Conservation (phyloP, 2,797 vertebrate genomes). For the Apodemus agrarius region DNA sequence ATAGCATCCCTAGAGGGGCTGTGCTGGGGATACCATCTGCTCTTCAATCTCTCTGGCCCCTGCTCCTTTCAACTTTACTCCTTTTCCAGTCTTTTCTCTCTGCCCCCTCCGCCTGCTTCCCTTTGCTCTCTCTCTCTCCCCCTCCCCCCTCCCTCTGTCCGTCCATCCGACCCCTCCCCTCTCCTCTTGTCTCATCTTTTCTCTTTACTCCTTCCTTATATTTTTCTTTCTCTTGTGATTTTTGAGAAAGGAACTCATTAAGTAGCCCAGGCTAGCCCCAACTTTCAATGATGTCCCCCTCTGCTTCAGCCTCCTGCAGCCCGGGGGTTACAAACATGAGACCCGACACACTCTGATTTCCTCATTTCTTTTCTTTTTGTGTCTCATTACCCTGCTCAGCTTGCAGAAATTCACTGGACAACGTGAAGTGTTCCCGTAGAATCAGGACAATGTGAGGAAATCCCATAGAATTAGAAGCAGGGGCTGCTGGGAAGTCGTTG, state of each 20-base stretch:
- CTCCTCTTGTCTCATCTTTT: not conserved
- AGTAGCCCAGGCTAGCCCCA: not conserved
- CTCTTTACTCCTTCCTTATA: not conserved
- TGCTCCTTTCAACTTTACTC: not conserved
- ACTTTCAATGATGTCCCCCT: not conserved
- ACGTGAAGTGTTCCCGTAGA: not conserved
- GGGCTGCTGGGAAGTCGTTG: not conserved
- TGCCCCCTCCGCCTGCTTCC: not conserved
- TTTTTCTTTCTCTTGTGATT: not conserved
- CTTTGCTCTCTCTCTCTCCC: no score
- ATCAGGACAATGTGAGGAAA: not conserved
- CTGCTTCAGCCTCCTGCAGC: not conserved
- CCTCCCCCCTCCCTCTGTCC: no score
- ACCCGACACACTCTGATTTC: not conserved
- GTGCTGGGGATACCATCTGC: not conserved
- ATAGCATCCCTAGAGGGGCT: slow-evolving; percentile 22
- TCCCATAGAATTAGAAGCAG: not conserved
- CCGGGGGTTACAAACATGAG: not conserved
- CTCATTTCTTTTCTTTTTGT: not conserved
- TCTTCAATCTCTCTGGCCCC: not conserved
- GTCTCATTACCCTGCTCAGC: not conserved
- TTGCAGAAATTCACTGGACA: not conserved
- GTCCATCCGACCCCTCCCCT: no score
- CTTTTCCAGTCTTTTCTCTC: not conserved
- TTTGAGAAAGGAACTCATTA: not conserved